Conservation (phyloP, 2,888 invertebrate genomes). For the Macrosiphum euphorbiae region DNA sequence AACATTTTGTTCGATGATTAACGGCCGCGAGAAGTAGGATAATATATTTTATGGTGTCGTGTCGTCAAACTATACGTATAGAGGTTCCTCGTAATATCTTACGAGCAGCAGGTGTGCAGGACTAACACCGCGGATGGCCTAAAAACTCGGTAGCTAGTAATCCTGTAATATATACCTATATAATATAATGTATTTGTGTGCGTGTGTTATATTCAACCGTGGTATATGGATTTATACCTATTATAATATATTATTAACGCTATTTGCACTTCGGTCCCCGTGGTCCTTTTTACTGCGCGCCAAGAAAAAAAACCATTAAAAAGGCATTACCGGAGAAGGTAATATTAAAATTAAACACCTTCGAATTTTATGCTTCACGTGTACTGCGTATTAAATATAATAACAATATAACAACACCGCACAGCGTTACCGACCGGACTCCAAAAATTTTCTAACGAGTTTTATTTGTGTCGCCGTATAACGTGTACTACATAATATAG, state of each 20-base stretch:
- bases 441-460: background rate
- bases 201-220: background rate
- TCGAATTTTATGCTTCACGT: slow-evolving; percentile 25
- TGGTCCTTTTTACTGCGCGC: background rate
- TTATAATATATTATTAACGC: background rate
- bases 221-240: background rate
- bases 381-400: slow-evolving; percentile 12
- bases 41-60: background rate
- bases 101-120: background rate
- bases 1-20: background rate
- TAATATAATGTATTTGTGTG: background rate
- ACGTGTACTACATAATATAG: background rate
- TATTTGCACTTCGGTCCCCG: background rate
- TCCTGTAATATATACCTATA: too few species aligned
- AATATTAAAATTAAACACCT: slow-evolving; percentile 54
- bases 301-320: slow-evolving; percentile 46
- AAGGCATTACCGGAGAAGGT: slow-evolving; percentile 29
- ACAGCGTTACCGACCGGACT: background rate
- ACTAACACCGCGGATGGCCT: background rate
- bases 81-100: background rate
- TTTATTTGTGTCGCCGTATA: background rate
- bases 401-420: background rate
- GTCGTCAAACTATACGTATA: background rate
- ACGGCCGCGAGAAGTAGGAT: background rate
- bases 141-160: background rate